Base-by-base conservation (phyloP, 2,113 vertebrate species). In the Microcebus jonahi region DNA sequence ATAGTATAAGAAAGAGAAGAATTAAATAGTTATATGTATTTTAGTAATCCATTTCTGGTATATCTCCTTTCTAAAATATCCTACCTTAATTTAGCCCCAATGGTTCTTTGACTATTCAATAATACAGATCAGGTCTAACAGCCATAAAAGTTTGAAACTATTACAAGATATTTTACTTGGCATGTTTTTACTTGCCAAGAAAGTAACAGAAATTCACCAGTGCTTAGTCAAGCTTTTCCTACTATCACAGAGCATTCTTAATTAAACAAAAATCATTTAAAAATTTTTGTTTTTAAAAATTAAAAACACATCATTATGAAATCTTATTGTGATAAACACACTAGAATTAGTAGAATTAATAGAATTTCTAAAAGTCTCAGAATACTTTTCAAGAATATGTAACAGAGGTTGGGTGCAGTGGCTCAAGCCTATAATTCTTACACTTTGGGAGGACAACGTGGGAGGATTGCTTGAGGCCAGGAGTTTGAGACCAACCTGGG, bases 281-380 rank as follows among this genome's bases (percentile, higher is more conserved):
- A 63, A 79, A 55, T 50, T 88, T 81, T 84, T 89, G 53, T 55
- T 94, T 91, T 79, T 39, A 96, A 91, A 92, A 80, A 89, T 68
- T 71, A 80, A 90, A 90, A 92, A 65, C 1, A 68, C 20, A 95
- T 63, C 5, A 45, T 61, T 76, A 81, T 57, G 6, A 93, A 96
- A 85, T 61, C 10, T 71, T 89, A 91, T 27, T 82, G 27, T 94
- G n/a, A 87, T 65, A 90, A 50, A 82, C 84, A 91, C 31, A 53
- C 5, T n/a, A n/a, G n/a, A n/a, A n/a, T n/a, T n/a, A n/a, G n/a
- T n/a, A n/a, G n/a, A n/a, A n/a, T n/a, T 50, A 5, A 61, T 1
- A 71, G 18, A 88, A 81, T 71, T 92, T 97, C 67, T 93, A 76
- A 53, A 95, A 90, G 68, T 67, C 71, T 42, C 36, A 84, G 25